Base-by-base conservation (phyloP, 1,140 invertebrate genomes). In the Drosophila mayri region DNA sequence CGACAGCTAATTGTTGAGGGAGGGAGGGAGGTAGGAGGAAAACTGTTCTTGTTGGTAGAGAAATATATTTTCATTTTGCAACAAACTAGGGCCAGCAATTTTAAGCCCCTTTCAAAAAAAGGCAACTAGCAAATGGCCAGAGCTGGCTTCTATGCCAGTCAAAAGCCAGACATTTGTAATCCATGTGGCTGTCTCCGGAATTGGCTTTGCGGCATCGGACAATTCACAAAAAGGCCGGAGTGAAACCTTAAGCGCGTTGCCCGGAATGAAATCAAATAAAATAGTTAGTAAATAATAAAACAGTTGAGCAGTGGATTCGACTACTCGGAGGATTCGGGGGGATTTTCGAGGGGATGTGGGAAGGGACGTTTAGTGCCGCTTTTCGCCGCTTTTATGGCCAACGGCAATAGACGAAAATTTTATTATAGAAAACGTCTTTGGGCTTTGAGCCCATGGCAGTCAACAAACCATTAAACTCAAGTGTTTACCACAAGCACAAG, bases 231-330 rank as follows among this genome's bases (percentile, higher is more conserved):
- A 65, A 44, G 59, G 61, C 66, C 49, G 30, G 47, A 38, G 32
- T 43, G 72, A 76, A 75, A 49, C 60, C 70, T 67, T 77, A 67
- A 68, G 73, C 73, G 66, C 76, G 73, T 72, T 77, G 84, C 67
- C 72, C 49, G 44, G 67, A 87, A 84, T 90, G 78, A 87, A 88
- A 88, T 88, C 85, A 88, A 88, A 88, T 90, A 90, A 88, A 88
- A 88, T 88, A 88, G 85, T 88, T 88, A 88, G 85, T 88, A 84
- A 88, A 88, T 88, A 88, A 88, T 88, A 88, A 88, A 88, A 90
- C 76, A 88, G 84, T 68, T 74, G 84, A 83, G 49, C 79, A 87
- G 72, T 83, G 72, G 57, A 55, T 72, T 74, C 41, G 43, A 25
- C 22, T 20, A 63, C 6, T 20, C 22, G 46, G 46, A 47, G 32